Conservation (phyloP, 2,113 vertebrate genomes). For the Coracopsis vasa region DNA sequence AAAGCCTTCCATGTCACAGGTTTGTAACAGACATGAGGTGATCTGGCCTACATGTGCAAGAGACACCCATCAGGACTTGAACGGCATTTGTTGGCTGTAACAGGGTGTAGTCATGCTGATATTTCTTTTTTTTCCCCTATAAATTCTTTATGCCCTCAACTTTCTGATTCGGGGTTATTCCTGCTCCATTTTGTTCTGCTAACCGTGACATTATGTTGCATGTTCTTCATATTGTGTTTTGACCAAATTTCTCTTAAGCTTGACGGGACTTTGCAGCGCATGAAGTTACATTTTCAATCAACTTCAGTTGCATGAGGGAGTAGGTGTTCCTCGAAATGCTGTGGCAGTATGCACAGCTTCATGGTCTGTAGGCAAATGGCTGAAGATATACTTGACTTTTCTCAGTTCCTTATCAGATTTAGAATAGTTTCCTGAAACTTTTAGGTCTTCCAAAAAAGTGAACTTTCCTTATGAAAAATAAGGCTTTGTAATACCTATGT, state of each 20-base stretch:
- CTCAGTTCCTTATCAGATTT: not conserved
- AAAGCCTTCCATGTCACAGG: not conserved
- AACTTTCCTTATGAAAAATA: not conserved
- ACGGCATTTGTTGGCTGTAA: not conserved
- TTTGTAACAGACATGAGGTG: constrained; percentile 15
- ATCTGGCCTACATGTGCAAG: not conserved
- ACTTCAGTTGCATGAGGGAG: not conserved
- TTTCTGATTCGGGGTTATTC: not conserved
- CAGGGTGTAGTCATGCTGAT: not conserved
- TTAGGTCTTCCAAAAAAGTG: not conserved
- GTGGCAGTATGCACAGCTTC: not conserved
- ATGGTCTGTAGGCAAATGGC: not conserved
- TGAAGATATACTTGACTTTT: not conserved
- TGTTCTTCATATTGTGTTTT: not conserved
- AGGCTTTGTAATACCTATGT: not conserved
- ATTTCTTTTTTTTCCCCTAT: not conserved
- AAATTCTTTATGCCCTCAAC: not conserved
- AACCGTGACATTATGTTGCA: rapidly evolving
- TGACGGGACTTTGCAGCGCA: not conserved
- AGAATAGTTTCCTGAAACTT: not conserved
- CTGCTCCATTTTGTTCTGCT: not conserved
- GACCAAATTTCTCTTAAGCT: not conserved
- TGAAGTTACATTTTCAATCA: not conserved
- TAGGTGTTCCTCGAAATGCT: not conserved
- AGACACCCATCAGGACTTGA: not conserved